Evolutionary conservation across 1,140 invertebrate genomes (phyloP).

Genomic region (Prorops nasuta): DNA sequence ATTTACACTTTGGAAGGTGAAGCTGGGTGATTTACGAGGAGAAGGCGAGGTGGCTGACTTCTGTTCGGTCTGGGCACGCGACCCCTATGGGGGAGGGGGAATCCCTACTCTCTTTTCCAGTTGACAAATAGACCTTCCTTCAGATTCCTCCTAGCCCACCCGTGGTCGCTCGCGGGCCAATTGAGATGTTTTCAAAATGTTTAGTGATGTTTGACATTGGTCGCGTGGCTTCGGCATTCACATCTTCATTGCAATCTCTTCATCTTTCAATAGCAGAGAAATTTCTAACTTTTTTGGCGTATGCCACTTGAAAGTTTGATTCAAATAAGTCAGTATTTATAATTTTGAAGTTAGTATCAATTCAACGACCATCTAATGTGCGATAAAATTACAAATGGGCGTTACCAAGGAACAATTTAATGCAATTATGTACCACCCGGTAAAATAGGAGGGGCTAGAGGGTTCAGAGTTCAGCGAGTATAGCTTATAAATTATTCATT

Average conservation of each 20-base stretch:
- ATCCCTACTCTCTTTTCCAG: not conserved
- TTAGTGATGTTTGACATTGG: slow-evolving; percentile 39
- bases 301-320: too few relatives aligned
- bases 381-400: slow-evolving; percentile 2
- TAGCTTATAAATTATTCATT: slow-evolving; percentile 36
- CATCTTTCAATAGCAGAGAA: too few relatives aligned
- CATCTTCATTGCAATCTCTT: too few relatives aligned
- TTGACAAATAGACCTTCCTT: slow-evolving; percentile 30
- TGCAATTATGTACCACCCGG: slow-evolving; percentile 6
- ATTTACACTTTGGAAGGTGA: too few relatives aligned
- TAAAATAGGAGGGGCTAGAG: not conserved
- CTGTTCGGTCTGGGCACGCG: slow-evolving; percentile 28
- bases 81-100: slow-evolving; percentile 18
- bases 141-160: slow-evolving; percentile 18
- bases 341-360: too few relatives aligned
- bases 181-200: slow-evolving; percentile 45
- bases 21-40: slow-evolving; percentile 24
- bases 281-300: too few relatives aligned
- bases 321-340: too few relatives aligned
- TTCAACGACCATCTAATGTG: slow-evolving; percentile 6
- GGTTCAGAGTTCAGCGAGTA: slow-evolving; percentile 33
- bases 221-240: slow-evolving; percentile 39
- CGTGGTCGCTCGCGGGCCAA: slow-evolving; percentile 24
- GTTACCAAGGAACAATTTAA: too few relatives aligned
- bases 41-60: slow-evolving; percentile 6